phyloP scores from a whole-genome alignment of 2,797 vertebrate species.

The Melanotaenia nigrans region DNA sequence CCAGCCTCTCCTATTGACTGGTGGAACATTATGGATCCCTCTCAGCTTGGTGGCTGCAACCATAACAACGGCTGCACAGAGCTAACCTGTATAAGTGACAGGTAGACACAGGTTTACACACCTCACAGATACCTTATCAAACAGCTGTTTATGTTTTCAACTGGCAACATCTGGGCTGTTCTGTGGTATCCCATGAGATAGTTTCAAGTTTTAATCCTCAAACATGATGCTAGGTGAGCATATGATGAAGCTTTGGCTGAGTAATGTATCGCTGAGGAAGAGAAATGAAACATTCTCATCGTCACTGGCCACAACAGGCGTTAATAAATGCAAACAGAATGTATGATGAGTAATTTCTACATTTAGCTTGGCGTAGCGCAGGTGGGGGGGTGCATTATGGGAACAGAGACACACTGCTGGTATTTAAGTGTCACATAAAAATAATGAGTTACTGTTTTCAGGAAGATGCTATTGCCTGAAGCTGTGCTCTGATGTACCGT shows the following conservation, averaged over 20 bases:
- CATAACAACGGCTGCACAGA: constrained; percentile 21
- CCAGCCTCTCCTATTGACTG: constrained; percentile 23
- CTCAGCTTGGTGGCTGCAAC: constrained; percentile 21
- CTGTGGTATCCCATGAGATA: constrained; percentile 1
- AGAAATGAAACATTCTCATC: constrained; percentile 46
- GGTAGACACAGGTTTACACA: constrained; percentile 12
- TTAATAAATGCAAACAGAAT: background rate
- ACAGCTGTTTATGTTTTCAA: constrained; percentile 10
- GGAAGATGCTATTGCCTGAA: constrained; percentile 23
- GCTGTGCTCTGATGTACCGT: constrained; percentile 19
- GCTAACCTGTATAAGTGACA: constrained; percentile 21
- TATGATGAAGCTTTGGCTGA: background rate
- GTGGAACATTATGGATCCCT: constrained; percentile 37
- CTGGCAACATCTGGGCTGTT: background rate
- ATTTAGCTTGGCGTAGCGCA: constrained; percentile 3
- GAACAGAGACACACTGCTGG: constrained; percentile 8
- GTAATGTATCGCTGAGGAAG: constrained; percentile 32
- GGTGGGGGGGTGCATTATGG: no score
- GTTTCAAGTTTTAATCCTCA: constrained; percentile 30
- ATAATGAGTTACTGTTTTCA: constrained; percentile 21
- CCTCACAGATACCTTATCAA: constrained; percentile 8
- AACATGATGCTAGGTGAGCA: constrained; percentile 11
- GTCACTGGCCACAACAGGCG: constrained; percentile 20
- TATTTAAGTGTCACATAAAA: constrained; percentile 37
- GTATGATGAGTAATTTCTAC: constrained; percentile 22